These are phyloP conservation scores for Euthynnus affinis DNA, from an alignment of 2,797 vertebrate genomes.

Conservation along the genomic window DNA sequence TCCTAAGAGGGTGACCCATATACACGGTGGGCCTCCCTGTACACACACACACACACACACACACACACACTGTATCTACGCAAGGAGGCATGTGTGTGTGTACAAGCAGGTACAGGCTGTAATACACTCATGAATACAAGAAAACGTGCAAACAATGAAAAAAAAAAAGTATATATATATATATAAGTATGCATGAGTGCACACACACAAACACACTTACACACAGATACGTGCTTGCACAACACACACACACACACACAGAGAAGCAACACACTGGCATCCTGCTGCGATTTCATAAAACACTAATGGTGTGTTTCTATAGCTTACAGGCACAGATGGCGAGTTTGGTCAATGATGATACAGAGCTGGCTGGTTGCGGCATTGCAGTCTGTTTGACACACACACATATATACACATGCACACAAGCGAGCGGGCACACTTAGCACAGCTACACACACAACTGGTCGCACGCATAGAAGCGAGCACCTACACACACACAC, in stretches of 20 bases:
- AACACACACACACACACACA: not conserved
- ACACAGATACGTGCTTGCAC: not conserved
- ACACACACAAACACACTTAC: not conserved
- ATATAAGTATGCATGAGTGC: constrained; percentile 6
- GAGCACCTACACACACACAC: constrained; percentile 62
- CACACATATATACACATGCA: constrained; percentile 31
- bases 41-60: constrained; percentile 20
- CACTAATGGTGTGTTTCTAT: constrained; percentile 57
- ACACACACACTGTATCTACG: constrained; percentile 29
- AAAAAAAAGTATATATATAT: not conserved
- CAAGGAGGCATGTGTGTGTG: constrained; percentile 4
- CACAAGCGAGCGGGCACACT: not conserved
- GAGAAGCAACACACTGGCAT: constrained; percentile 5
- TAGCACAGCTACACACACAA: constrained; percentile 57
- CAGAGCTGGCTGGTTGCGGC: constrained; percentile 66
- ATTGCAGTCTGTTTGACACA: constrained; percentile 59
- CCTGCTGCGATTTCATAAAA: constrained; percentile 33
- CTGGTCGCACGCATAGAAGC: constrained; percentile 34
- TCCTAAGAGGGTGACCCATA: constrained; percentile 75
- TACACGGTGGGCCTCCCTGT: constrained; percentile 51
- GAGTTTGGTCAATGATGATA: constrained; percentile 73
- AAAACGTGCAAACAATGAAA: constrained; percentile 32
- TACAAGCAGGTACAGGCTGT: constrained; percentile 31
- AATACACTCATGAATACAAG: constrained; percentile 24
- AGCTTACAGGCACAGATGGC: constrained; percentile 75